Evolutionary conservation across 2,113 vertebrate genomes (phyloP), one percentile per base, ranked within the genome.

Genomic region (Oostethus manadensis): DNA sequence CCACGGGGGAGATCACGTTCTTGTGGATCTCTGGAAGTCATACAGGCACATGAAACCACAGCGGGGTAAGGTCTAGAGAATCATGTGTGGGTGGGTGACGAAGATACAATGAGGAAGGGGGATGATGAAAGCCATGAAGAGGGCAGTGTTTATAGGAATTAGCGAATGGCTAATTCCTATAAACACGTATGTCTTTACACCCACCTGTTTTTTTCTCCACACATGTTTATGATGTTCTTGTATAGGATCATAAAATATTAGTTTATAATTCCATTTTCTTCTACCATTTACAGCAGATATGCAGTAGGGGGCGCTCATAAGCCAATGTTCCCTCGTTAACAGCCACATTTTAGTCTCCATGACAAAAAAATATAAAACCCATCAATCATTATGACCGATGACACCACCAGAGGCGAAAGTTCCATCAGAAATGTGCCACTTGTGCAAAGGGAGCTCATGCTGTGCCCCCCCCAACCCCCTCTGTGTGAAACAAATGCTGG

Each of bases 1-100:
- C 94, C 22, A 88, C 59, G 0, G 93, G 89, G 10, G 83, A 84
- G 60, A 98, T 93, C 58, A 87, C 80, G 3, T 99, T 99, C 72
- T 95, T 93, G 58, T 94, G 93, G 10, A 89, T 84, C 67, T 97
- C 97, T 98, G 68, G 13, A 58, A 13, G 63, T 54, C 3, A 17
- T 35, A 53, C 1, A 8, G 50, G 21, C 3, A 2, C 14, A 54
- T 21, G 15, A 8, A 38, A 40, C 9, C 16, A 42, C 6, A 14
- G 22, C 15, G 49, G 6, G 40, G 49, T 8, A 47, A 47, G 57
- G 60, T 51, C 29, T 7, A 40, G 51, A 23, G 18, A 8, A 53
- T 1, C 1, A 62, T 21, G 9, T 11, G 47, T 13, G 21, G 17
- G 38, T 53, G 18, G 38, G 53, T 5, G 29, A 55, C 9, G 11